Evolutionary conservation across 2,797 vertebrate species (phyloP), one percentile per base, ranked within the genome.

Genomic region (Urocyon cinereoargenteus): DNA sequence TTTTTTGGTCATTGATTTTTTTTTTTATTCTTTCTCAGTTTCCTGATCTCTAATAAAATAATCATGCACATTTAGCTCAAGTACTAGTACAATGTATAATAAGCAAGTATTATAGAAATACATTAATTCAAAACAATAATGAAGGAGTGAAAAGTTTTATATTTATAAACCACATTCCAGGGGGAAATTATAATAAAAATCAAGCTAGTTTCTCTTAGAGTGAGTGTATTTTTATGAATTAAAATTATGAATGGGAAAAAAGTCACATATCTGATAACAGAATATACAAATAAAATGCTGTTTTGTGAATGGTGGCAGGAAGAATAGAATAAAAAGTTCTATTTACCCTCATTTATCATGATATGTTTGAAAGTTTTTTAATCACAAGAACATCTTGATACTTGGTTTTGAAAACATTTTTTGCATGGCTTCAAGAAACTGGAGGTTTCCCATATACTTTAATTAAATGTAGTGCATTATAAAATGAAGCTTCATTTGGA

Each of bases 401-500:
- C 77, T 86, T 57, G 90, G 3, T 90, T 96, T 89, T 78, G 59
- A 68, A 87, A 94, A 19, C 28, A 61, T 62, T 22, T 92, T 75
- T 75, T 66, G 36, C 28, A 73, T 92, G 64, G 19, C 26, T 66
- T 85, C 21, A 79, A 91, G 66, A 90, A 45, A 86, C 8, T 12
- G 73, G 34, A 53, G 28, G 26, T 93, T 97, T 78, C 22, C 70
- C 92, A 68, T 90, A 72, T 45, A 45, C n/a, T 88, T 94, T 81
- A 89, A 73, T 93, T 91, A 45, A 45, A n/a, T 73, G 22, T 85
- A 68, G 53, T 51, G 64, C 36, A 22, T 92, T 87, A 90, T 85
- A 94, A 94, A 96, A 93, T 90, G 53, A 97, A 95, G 34, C 64
- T 87, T 95, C 83, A 86, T 88, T 96, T 95, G 16, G 18, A 88